phyloP scores from a whole-genome alignment of 2,113 vertebrate species.

The Planiliza haematocheilus region DNA sequence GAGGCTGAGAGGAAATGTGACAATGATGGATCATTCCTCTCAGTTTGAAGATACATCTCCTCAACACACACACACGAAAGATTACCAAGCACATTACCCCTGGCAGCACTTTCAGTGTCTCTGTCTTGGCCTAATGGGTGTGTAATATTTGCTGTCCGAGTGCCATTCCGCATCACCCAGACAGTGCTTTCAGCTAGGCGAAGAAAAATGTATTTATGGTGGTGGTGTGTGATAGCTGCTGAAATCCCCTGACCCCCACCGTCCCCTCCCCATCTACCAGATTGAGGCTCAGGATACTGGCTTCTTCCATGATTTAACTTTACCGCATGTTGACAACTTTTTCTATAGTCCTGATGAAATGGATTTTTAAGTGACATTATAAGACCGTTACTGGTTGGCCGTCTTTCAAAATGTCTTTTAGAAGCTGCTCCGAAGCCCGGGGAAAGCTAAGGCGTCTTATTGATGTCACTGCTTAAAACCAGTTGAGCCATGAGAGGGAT shows the following conservation, averaged over 20 bases:
- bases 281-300: conserved; percentile 10
- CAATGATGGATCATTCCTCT: conserved; percentile 53
- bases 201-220: conserved; percentile 12
- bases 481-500: conserved; percentile 48
- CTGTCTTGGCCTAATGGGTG: conserved; percentile 52
- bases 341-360: conserved; percentile 7
- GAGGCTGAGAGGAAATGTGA: conserved; percentile 32
- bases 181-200: conserved; percentile 20
- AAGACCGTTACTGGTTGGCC: conserved; percentile 26
- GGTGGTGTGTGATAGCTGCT: conserved; percentile 14
- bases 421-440: conserved; percentile 37
- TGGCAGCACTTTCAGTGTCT: conserved; percentile 50
- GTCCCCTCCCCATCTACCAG: neutral
- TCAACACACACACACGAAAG: conserved; percentile 32
- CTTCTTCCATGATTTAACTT: conserved; percentile 15
- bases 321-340: conserved; percentile 4
- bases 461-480: conserved; percentile 59
- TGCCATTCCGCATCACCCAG: conserved; percentile 27
- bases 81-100: conserved; percentile 53
- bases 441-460: conserved; percentile 50
- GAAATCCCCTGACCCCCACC: too few species aligned
- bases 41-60: conserved; percentile 38
- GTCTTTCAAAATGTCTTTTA: conserved; percentile 47
- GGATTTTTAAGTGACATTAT: conserved; percentile 35
- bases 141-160: conserved; percentile 51